These are phyloP conservation scores for Apogon talboti DNA, from an alignment of 2,797 vertebrate species.

Conservation along the genomic window DNA sequence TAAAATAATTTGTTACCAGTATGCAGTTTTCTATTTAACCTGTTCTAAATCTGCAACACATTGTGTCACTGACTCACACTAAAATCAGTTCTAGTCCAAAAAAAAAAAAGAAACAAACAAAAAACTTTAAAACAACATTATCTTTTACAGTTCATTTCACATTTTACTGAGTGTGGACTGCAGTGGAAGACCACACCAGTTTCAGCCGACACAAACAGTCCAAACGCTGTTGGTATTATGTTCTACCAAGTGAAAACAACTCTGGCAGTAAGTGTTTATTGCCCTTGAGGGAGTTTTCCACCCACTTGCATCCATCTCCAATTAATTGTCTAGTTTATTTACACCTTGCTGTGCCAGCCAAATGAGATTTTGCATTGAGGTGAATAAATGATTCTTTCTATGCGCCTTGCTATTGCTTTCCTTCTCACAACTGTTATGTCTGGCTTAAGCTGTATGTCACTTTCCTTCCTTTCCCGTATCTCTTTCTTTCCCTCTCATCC, in stretches of 20 bases:
- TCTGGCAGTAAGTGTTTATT: conserved; percentile 40
- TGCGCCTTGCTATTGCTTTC: background rate
- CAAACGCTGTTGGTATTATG: background rate
- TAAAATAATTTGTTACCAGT: no score
- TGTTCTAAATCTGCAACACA: no score
- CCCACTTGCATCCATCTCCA: conserved; percentile 57
- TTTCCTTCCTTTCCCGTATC: background rate
- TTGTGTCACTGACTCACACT: no score
- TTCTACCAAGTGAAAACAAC: conserved; percentile 19
- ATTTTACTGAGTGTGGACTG: background rate
- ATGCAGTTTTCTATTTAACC: no score
- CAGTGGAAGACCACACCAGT: background rate
- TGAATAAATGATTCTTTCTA: conserved; percentile 25
- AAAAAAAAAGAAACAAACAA: no score
- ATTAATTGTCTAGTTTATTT: conserved; percentile 63
- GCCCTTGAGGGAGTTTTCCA: conserved; percentile 49
- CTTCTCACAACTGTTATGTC: background rate
- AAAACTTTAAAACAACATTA: no score
- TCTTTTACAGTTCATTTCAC: no score
- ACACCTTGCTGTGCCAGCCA: conserved; percentile 44
- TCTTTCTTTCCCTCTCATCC: no score
- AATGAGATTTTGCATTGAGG: conserved; percentile 26
- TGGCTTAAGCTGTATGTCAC: background rate
- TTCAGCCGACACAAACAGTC: background rate
- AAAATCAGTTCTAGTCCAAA: no score